Base-by-base conservation (phyloP, 2,797 vertebrate species). In the Glossophaga mutica region DNA sequence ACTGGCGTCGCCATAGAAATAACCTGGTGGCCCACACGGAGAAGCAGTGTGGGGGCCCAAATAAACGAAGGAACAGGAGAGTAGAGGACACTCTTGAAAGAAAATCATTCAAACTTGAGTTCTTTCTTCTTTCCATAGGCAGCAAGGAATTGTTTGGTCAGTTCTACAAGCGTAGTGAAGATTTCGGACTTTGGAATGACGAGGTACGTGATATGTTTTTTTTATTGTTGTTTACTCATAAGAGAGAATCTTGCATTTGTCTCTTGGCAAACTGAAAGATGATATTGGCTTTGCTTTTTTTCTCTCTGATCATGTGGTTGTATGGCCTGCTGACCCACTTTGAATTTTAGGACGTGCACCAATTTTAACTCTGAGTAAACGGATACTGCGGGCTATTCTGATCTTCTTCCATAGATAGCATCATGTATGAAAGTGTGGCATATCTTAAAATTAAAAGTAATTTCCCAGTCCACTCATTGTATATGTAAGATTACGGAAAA, bases 141-240 rank as follows among this genome's bases (percentile, higher is more conserved):
- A 0, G 99, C 99, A 84, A 99, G 99, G 94, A 99, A 99, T 98
- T 99, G 99, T 98, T 98, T 99, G 98, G 98, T 99, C 42, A 99
- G 97, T 0, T 98, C 98, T 3, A 97, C 98, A 65, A 98, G 98
- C 1, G 88, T 99, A 2, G 98, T 99, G 85, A 99, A 99, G 97
- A 99, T 99, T 78, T 98, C 99, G 0, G 99, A 99, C 98, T 99
- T 99, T 0, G 99, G 99, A 59, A 99, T 99, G 99, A 98, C 99
- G 0, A 99, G 99, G 99, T 99, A 98, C 0, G 37, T 96, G 42
- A 29, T 29, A 6, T 15, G 9, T 77, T 87, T 42, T 42, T 71
- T 42, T 39, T 68, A n/a, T 39, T 83, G 9, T 84, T 74, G 29
- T 87, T 68, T 79, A 39, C 16, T 76, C 37, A 6, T 48, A 67